phyloP scores from a whole-genome alignment of 2,888 invertebrate genomes.

The Lasius platythorax region DNA sequence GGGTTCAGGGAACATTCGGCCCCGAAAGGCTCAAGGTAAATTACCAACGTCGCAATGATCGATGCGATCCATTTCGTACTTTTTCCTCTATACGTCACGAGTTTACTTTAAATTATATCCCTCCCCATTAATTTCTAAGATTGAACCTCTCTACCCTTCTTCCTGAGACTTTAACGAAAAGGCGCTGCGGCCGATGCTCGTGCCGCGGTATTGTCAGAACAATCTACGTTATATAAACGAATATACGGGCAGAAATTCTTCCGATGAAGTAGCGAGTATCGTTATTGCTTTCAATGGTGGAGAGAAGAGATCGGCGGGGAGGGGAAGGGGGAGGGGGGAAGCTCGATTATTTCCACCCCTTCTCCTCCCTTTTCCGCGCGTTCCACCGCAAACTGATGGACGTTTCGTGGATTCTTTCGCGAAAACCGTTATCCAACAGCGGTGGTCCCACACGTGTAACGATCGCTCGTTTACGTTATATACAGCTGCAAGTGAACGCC shows the following conservation, averaged over 20 bases:
- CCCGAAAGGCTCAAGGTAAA: neutral
- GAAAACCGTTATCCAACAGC: constrained; percentile 34
- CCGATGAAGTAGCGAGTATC: constrained; percentile 40
- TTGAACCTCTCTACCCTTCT: neutral
- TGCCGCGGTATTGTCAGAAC: constrained; percentile 39
- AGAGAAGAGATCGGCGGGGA: constrained; percentile 8
- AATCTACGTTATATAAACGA: constrained; percentile 28
- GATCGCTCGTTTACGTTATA: constrained; percentile 49
- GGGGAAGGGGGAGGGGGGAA: neutral
- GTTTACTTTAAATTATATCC: constrained; percentile 44
- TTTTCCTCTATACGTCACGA: neutral
- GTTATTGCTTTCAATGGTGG: constrained; percentile 39
- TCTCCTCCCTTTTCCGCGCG: neutral
- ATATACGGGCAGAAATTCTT: constrained; percentile 46
- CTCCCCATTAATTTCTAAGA: constrained; percentile 34
- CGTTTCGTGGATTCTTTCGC: constrained; percentile 46
- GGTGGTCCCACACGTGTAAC: constrained; percentile 18
- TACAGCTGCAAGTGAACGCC: constrained; percentile 36
- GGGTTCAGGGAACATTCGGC: neutral
- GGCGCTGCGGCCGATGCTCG: neutral
- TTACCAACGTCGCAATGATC: constrained; percentile 14
- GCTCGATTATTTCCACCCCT: neutral
- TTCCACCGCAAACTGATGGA: constrained; percentile 25
- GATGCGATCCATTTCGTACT: constrained; percentile 13
- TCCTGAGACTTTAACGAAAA: neutral